Evolutionary conservation across 2,113 vertebrate species (phyloP).

Genomic region (Phylloscopus trochilus): DNA sequence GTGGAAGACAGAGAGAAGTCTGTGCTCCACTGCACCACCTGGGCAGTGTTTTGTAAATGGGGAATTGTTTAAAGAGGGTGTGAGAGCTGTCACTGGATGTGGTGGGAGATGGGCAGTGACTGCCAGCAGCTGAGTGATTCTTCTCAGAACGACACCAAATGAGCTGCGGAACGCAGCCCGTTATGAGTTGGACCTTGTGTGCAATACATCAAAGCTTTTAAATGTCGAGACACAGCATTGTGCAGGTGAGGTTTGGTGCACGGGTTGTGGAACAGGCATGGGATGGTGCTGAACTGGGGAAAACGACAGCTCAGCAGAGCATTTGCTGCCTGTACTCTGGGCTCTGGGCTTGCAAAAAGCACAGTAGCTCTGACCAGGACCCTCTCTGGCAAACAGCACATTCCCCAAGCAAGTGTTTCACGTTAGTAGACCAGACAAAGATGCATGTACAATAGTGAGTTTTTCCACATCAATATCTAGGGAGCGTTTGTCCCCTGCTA

Average conservation of each 20-base stretch:
- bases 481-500: not conserved
- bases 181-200: not conserved
- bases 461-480: not conserved
- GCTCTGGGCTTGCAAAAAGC: not conserved
- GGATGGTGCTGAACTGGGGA: not conserved
- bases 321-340: not conserved
- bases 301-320: constrained; percentile 3
- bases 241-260: not conserved
- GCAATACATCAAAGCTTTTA: constrained; percentile 35
- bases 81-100: not conserved
- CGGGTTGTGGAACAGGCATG: not conserved
- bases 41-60: not conserved
- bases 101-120: not conserved
- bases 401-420: not conserved
- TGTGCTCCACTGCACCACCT: not conserved
- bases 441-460: not conserved
- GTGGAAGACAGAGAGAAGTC: not conserved
- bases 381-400: not conserved
- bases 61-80: not conserved
- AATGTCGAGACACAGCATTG: not conserved
- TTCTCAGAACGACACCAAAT: constrained; percentile 2
- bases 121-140: constrained; percentile 49
- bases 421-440: not conserved
- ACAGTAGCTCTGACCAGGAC: not conserved
- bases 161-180: not conserved